Conservation (phyloP, 2,797 vertebrate species). For the Gastrophryne carolinensis region DNA sequence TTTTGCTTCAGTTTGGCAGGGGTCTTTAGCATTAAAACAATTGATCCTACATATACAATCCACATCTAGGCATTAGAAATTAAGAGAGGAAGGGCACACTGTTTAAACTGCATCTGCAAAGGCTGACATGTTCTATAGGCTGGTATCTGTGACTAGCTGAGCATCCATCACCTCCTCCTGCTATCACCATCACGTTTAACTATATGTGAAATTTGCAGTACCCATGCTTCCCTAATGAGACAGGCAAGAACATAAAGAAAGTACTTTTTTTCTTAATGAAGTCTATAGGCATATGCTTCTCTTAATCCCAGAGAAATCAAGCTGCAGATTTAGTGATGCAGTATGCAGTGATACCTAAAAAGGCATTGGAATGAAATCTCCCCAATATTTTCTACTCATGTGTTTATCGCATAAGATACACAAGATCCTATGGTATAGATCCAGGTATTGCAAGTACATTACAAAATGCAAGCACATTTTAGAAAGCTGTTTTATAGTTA, state of each 20-base stretch:
- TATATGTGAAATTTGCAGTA: slow-evolving; percentile 2
- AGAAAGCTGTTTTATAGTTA: too few relatives aligned
- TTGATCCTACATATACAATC: neutral
- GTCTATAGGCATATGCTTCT: neutral
- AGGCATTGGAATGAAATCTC: too few relatives aligned
- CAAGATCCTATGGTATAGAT: too few relatives aligned
- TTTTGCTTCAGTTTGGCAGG: slow-evolving; percentile 4
- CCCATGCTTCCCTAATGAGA: neutral
- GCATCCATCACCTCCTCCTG: slow-evolving; percentile 35
- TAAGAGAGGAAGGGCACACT: neutral
- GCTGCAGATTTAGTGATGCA: neutral
- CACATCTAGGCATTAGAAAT: slow-evolving; percentile 3
- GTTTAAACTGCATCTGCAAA: slow-evolving; percentile 22
- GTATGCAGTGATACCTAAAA: too few relatives aligned
- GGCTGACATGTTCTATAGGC: slow-evolving; percentile 19
- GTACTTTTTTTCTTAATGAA: neutral
- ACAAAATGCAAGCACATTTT: too few relatives aligned
- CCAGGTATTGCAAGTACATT: too few relatives aligned
- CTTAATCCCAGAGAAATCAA: neutral
- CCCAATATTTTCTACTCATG: too few relatives aligned
- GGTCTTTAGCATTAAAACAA: slow-evolving; percentile 18
- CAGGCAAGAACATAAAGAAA: neutral
- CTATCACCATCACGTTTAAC: slow-evolving; percentile 28
- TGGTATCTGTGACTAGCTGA: slow-evolving; percentile 19
- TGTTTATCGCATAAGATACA: too few relatives aligned